A percentile compares a stretch with the other conserved stretches of the same genome.
Conservation (phyloP, 2,797 vertebrate species). For the Mormyrus proboscirostris region DNA sequence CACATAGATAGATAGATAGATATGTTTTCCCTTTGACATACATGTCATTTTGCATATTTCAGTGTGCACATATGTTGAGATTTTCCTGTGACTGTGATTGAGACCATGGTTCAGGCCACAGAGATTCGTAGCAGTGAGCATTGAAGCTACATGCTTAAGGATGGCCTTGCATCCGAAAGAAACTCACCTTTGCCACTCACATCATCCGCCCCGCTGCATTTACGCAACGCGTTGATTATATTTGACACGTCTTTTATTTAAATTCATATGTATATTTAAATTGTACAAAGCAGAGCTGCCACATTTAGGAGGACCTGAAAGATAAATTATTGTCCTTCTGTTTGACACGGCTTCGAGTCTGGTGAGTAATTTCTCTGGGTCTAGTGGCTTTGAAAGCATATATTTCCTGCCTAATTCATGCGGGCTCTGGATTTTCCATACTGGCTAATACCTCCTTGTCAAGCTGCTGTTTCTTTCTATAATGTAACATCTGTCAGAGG, state of each 20-base stretch:
- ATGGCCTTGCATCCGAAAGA: not conserved
- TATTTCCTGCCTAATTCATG: not conserved
- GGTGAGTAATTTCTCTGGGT: not conserved
- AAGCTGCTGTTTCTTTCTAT: not conserved
- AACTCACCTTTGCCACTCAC: not conserved
- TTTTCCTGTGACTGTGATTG: not conserved
- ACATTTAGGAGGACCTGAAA: not conserved
- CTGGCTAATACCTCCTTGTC: not conserved
- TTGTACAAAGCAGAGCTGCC: not conserved
- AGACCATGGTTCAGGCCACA: not conserved
- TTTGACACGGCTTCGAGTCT: not conserved
- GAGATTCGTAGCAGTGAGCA: not conserved
- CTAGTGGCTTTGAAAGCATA: slow-evolving; percentile 6
- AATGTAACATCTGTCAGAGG: not conserved
- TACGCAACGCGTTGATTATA: not conserved
- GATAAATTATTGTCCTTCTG: slow-evolving; percentile 13
- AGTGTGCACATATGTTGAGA: not conserved
- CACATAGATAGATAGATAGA: not conserved
- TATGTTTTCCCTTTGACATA: not conserved
- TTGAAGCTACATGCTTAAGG: no score
- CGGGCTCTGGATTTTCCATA: not conserved
- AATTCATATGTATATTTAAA: not conserved
- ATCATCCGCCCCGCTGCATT: not conserved
- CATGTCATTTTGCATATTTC: not conserved
- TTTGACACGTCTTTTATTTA: not conserved